These are phyloP conservation scores for Hydrotaea cyrtoneurina DNA, from an alignment of 2,888 invertebrate genomes.

Conservation along the genomic window DNA sequence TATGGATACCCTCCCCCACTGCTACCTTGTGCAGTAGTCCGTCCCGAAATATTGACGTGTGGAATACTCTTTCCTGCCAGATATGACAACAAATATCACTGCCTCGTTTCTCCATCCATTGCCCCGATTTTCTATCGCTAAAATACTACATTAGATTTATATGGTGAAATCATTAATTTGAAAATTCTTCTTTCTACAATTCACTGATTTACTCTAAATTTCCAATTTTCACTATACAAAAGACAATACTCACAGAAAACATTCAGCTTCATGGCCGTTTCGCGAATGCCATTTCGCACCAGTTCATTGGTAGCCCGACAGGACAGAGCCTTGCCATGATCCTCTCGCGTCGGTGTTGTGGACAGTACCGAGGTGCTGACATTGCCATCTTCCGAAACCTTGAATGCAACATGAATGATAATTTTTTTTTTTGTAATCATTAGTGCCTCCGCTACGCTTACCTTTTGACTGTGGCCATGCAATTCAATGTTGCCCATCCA, in stretches of 20 bases:
- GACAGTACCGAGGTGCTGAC: constrained; percentile 89
- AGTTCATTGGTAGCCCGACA: constrained; percentile 91
- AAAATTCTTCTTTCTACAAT: too few relatives aligned
- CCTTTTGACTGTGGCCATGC: constrained; percentile 81
- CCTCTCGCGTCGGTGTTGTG: constrained; percentile 88
- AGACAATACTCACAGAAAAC: constrained; percentile 89
- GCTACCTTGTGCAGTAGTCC: too few relatives aligned
- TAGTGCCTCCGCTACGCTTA: constrained; percentile 58
- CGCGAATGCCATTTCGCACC: constrained; percentile 87
- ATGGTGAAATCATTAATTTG: too few relatives aligned
- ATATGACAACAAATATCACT: too few relatives aligned
- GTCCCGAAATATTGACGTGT: too few relatives aligned
- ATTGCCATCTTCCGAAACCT: constrained; percentile 91
- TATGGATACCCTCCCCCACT: too few relatives aligned
- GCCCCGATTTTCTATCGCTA: too few relatives aligned
- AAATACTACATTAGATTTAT: too few relatives aligned
- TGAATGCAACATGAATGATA: constrained; percentile 64
- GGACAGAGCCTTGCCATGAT: constrained; percentile 89
- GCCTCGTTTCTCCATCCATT: too few relatives aligned
- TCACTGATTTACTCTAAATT: too few relatives aligned
- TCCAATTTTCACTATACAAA: too few relatives aligned
- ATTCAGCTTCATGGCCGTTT: constrained; percentile 90
- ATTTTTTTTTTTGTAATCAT: not conserved
- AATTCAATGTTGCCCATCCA: constrained; percentile 89
- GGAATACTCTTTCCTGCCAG: too few relatives aligned